Conservation (phyloP, 2,797 vertebrate species). For the Urophycis tenuis region DNA sequence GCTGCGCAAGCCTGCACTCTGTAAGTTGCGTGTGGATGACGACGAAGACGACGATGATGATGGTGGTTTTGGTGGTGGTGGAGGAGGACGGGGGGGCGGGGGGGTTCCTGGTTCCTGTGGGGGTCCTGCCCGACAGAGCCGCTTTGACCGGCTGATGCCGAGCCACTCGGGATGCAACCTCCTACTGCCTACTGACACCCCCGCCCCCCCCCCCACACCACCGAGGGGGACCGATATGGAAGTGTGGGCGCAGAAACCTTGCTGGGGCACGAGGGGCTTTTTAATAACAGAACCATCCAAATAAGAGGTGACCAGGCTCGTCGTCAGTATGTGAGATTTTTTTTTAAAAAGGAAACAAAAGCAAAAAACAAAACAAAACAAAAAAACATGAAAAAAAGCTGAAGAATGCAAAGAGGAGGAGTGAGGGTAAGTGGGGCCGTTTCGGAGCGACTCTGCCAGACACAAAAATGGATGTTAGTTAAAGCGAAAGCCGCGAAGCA, state of each 20-base stretch:
- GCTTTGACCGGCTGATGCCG: not conserved
- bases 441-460: conserved; percentile 36
- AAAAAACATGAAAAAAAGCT: not conserved
- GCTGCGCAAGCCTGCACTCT: conserved; percentile 50
- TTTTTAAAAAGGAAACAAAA: not conserved
- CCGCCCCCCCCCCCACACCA: too few species aligned
- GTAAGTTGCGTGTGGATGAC: conserved; percentile 59
- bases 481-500: conserved; percentile 46
- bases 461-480: conserved; percentile 31
- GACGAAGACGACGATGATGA: conserved; percentile 46
- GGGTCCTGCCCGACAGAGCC: not conserved
- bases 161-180: conserved; percentile 22
- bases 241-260: not conserved
- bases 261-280: not conserved
- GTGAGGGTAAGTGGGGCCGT: conserved; percentile 35
- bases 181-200: conserved; percentile 11
- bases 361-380: too few species aligned
- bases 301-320: conserved; percentile 21
- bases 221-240: not conserved
- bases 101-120: conserved; percentile 15
- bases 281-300: not conserved
- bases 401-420: conserved; percentile 31
- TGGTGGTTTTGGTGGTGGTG: conserved; percentile 31
- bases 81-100: too few species aligned
- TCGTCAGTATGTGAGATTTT: not conserved